Conservation (phyloP, 1,140 invertebrate species). For the Paraescarpia echinospica region DNA sequence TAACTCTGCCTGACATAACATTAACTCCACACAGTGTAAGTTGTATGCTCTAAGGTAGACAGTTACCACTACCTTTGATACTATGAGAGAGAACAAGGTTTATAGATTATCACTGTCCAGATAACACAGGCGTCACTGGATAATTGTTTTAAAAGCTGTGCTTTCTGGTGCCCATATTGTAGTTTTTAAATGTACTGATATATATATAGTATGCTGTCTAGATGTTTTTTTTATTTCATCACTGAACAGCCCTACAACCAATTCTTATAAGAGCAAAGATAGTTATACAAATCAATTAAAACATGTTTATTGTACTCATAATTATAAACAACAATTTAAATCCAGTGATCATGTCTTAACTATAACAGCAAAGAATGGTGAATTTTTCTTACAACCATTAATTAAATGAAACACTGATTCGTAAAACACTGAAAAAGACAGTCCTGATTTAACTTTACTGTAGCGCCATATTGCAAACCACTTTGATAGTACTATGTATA, state of each 20-base stretch:
- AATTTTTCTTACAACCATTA: not conserved
- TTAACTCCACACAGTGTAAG: not conserved
- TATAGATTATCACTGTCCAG: too few relatives aligned
- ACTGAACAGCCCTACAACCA: not conserved
- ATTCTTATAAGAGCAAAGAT: not conserved
- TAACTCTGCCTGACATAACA: not conserved
- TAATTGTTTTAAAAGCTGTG: not conserved
- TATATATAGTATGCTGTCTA: not conserved
- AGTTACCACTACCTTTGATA: not conserved
- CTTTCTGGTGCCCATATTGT: not conserved
- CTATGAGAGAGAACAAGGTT: not conserved
- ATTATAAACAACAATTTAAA: not conserved
- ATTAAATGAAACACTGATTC: not conserved
- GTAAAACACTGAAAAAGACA: not conserved
- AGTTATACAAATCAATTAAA: not conserved
- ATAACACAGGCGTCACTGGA: not conserved
- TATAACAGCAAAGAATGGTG: not conserved
- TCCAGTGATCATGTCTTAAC: not conserved
- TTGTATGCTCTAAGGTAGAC: not conserved
- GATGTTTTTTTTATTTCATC: not conserved
- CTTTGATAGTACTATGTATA: not conserved
- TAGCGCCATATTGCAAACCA: not conserved
- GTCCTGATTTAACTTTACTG: not conserved
- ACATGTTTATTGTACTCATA: not conserved
- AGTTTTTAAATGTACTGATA: not conserved